Conservation (phyloP, 2,888 invertebrate genomes). For the Agriopis marginaria region DNA sequence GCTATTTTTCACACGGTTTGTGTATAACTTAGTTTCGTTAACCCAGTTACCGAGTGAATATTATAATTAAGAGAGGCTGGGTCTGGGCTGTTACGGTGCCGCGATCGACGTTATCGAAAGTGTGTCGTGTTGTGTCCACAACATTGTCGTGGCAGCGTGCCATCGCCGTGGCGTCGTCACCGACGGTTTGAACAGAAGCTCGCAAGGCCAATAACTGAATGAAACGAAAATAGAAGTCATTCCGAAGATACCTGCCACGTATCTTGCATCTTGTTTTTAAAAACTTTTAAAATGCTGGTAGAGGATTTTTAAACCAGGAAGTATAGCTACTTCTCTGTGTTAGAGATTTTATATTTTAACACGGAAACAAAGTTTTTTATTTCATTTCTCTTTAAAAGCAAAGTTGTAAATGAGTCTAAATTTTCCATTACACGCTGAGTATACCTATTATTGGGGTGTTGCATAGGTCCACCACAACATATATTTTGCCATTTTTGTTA, state of each 20-base stretch:
- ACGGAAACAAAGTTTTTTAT: too few species aligned
- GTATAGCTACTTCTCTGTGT: neutral
- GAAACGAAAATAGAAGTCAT: constrained; percentile 70
- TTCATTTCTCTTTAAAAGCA: too few species aligned
- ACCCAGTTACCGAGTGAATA: constrained; percentile 79
- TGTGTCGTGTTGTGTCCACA: constrained; percentile 72
- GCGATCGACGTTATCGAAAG: constrained; percentile 65
- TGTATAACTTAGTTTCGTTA: constrained; percentile 80
- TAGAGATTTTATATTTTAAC: neutral
- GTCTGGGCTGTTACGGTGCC: constrained; percentile 60
- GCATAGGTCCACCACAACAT: too few species aligned
- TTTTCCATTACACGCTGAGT: too few species aligned
- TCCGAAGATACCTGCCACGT: constrained; percentile 34
- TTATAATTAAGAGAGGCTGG: constrained; percentile 73
- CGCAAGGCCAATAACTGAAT: constrained; percentile 80
- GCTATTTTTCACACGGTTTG: constrained; percentile 76
- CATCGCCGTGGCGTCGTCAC: constrained; percentile 52
- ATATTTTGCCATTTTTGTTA: too few species aligned
- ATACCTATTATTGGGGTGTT: too few species aligned
- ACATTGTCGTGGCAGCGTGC: constrained; percentile 79
- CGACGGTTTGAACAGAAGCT: constrained; percentile 67
- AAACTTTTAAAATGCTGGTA: neutral
- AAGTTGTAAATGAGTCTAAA: too few species aligned
- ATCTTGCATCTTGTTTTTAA: constrained; percentile 9
- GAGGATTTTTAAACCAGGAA: neutral